Evolutionary conservation across 2,888 invertebrate species (phyloP), one percentile per base, ranked within the genome.

Genomic region (Thereva unica): DNA sequence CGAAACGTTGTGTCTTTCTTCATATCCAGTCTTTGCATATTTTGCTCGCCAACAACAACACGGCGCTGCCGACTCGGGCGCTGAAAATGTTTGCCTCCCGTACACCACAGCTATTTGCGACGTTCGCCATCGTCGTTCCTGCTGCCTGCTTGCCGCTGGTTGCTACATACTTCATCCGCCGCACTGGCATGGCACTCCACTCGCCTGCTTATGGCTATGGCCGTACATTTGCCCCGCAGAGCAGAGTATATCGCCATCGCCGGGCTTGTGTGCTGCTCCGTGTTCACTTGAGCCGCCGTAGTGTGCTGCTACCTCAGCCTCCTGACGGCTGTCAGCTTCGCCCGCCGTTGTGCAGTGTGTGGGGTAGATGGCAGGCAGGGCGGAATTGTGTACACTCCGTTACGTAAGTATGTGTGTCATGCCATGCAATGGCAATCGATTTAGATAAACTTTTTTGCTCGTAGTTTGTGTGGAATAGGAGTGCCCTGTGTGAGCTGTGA

Each of bases 11-110:
- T 49, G 49, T 49, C 50, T 50, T 61, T 61, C 50, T 50, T 50
- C 61, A 50, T 61, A 45, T 61, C 61, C 61, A 61, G 61, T 54
- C 44, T 67, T 64, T 64, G 64, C 53, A 53, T 53, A 64, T 53
- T 53, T 64, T 53, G 42, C 42, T 52, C 68, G 59, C 57, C 42
- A 45, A 53, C 53, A 59, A 68, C 64, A 65, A 53, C 50, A 47
- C 40, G 8, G 66, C 49, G 47, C 61, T 66, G 61, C 54, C 50
- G 41, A 50, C 54, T 75, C 75, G 76, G 76, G 76, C 76, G 76
- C 76, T 75, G 73, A 76, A 77, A 75, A 74, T 72, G 75, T 74
- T 77, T 76, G 76, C 75, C 76, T 76, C 75, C 74, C 76, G 74
- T 75, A 76, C 75, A 76, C 75, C 75, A 75, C 70, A 70, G 69